Percentiles rank a stretch among this genome's conserved stretches.
Conservation (phyloP, 2,888 invertebrate species). For the Catocala sponsa region DNA sequence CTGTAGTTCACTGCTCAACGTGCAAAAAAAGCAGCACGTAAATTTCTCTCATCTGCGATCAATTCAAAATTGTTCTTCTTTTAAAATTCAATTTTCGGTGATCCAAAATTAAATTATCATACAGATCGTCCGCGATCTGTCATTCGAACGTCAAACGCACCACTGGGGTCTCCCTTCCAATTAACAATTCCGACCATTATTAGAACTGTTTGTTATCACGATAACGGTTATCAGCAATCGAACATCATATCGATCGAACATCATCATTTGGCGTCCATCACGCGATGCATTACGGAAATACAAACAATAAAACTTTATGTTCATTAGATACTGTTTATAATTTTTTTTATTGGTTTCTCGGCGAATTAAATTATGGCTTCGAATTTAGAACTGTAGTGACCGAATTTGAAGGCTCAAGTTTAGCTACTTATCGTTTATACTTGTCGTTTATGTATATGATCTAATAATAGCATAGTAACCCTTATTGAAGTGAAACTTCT, state of each 20-base stretch:
- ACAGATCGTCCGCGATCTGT: slow-evolving; percentile 13
- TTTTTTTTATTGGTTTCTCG: slow-evolving; percentile 13
- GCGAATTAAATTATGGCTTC: slow-evolving; percentile 11
- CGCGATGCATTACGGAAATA: slow-evolving; percentile 59
- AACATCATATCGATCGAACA: slow-evolving; percentile 54
- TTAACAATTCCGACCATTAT: slow-evolving; percentile 38
- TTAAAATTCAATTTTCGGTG: too few species aligned
- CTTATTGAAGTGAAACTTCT: too few species aligned
- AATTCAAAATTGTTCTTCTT: too few species aligned
- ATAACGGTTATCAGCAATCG: slow-evolving; percentile 57
- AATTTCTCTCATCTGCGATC: too few species aligned
- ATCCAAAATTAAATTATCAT: not conserved
- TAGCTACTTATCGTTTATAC: not conserved
- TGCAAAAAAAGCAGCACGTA: too few species aligned
- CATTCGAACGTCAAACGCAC: slow-evolving; percentile 12
- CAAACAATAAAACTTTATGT: slow-evolving; percentile 58
- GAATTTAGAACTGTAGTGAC: slow-evolving; percentile 10
- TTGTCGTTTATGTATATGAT: not conserved
- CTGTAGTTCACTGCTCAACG: too few species aligned
- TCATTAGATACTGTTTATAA: slow-evolving; percentile 28
- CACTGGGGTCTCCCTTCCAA: slow-evolving; percentile 33
- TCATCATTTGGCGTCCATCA: slow-evolving; percentile 55
- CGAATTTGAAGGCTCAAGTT: slow-evolving; percentile 7
- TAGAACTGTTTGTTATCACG: slow-evolving; percentile 61
- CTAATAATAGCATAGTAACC: not conserved